These are phyloP conservation scores for Halcyon smyrnensis DNA, from an alignment of 2,797 vertebrate species.

Conservation along the genomic window DNA sequence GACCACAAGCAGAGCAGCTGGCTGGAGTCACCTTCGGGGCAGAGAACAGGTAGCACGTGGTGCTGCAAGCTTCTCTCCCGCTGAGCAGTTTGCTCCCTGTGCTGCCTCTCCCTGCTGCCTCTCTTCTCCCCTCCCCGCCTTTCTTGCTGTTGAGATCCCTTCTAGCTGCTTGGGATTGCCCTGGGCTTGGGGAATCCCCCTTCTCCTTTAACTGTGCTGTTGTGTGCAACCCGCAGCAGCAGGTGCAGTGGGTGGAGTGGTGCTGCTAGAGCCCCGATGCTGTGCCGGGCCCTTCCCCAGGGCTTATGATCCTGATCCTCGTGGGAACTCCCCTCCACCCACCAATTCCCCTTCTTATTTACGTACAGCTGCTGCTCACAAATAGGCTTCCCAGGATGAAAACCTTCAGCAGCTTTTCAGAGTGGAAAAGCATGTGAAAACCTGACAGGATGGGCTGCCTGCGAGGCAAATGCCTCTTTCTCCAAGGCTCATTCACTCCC, in stretches of 20 bases:
- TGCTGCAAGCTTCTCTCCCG: neutral
- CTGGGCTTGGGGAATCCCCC: neutral
- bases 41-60: rapidly evolving
- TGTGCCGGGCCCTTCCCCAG: rapidly evolving
- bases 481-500: neutral
- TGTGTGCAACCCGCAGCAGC: neutral
- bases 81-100: neutral
- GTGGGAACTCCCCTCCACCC: neutral
- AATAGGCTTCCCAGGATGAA: neutral
- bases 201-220: neutral
- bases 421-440: neutral
- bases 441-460: neutral
- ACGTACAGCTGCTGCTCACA: neutral
- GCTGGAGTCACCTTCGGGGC: neutral
- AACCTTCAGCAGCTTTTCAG: rapidly evolving
- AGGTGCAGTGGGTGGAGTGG: neutral
- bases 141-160: neutral
- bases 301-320: neutral
- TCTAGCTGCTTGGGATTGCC: neutral
- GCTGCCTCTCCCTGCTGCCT: neutral
- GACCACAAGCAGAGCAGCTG: neutral
- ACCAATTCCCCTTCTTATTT: neutral
- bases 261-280: rapidly evolving
- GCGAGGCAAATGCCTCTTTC: rapidly evolving
- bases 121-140: neutral